Base-by-base conservation (phyloP, 2,113 vertebrate species). In the Corvus moneduloides region DNA sequence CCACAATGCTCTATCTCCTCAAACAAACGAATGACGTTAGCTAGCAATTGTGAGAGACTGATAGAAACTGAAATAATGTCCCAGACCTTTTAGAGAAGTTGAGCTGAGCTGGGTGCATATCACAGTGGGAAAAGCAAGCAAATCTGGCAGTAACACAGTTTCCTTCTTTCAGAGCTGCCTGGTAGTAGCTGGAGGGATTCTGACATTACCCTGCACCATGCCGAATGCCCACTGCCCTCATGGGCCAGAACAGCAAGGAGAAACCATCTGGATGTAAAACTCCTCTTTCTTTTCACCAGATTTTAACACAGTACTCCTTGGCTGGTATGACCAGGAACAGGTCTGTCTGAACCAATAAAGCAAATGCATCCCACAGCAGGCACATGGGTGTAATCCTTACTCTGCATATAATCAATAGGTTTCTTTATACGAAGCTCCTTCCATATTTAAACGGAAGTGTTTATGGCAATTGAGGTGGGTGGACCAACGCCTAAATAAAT, bases 1-100 rank as follows among this genome's bases (percentile, higher is more conserved):
- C 52, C 48, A 90, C 79, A 94, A 62, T 7, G 6, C 11, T 86
- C 68, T 56, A 8, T 33, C 68, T 81, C 56, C 76, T 81, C 48
- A 52, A 55, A 86, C 48, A 95, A 95, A 93, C 55, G 91, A 75
- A 92, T 71, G 4, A 84, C 27, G 24, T 71, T 80, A 73, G 79
- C 59, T 67, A 92, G 86, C 52, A 74, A 74, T 64, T 76, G 67
- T 71, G 80, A 85, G 54, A 73, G 39, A 55, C 55, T 1, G 10
- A 83, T 19, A 93, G 75, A 82, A 94, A 80, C 48, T 35, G 63
- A 91, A 89, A 84, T 13, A 85, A 89, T 0, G 0, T 51, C 41
- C 54, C 37, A 73, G 54, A 63, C 37, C 35, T 66, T 68, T 75
- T 2, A 32, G 64, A 63, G 26, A 7, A 1, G 30, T 39, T 63